Percentiles rank a stretch among this genome's conserved stretches.
These are phyloP conservation scores for Zaprionus lachaisei DNA, from an alignment of 1,140 invertebrate species.

Conservation along the genomic window DNA sequence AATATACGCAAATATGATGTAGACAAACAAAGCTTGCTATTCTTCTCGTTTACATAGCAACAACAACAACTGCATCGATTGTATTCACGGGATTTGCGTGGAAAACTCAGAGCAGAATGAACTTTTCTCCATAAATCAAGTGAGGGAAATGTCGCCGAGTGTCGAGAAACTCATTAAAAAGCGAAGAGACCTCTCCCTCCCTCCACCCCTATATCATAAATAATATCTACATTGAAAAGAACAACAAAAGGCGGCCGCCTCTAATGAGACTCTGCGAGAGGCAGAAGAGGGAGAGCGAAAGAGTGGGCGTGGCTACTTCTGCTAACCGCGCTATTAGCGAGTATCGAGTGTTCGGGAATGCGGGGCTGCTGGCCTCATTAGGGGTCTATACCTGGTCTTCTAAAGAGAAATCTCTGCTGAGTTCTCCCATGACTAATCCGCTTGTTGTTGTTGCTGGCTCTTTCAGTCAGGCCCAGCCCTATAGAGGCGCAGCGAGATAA, in stretches of 20 bases:
- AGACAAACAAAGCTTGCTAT: conserved; percentile 38
- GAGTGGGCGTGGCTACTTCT: conserved; percentile 5
- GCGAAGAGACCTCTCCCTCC: conserved; percentile 15
- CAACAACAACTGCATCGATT: conserved; percentile 32
- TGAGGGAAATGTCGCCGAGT: conserved; percentile 36
- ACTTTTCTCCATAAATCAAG: conserved; percentile 45
- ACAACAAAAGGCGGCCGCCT: conserved; percentile 44
- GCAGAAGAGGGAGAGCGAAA: conserved; percentile 12
- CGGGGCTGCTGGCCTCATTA: conserved; percentile 40
- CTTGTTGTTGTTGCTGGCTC: neutral
- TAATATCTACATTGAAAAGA: conserved; percentile 22
- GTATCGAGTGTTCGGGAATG: conserved; percentile 18
- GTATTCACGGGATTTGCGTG: neutral
- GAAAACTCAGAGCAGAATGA: conserved; percentile 23
- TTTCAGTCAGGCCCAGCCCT: conserved; percentile 29
- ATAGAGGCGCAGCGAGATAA: conserved; percentile 31
- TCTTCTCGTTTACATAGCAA: conserved; percentile 28
- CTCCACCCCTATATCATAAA: conserved; percentile 23
- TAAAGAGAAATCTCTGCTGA: neutral
- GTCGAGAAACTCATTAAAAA: conserved; percentile 50
- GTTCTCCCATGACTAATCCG: conserved; percentile 39
- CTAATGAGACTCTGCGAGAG: conserved; percentile 24
- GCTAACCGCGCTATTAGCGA: conserved; percentile 30
- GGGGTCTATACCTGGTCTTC: neutral
- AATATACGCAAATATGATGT: neutral